Conservation (phyloP, 2,113 vertebrate species). For the Datnioides undecimradiatus region DNA sequence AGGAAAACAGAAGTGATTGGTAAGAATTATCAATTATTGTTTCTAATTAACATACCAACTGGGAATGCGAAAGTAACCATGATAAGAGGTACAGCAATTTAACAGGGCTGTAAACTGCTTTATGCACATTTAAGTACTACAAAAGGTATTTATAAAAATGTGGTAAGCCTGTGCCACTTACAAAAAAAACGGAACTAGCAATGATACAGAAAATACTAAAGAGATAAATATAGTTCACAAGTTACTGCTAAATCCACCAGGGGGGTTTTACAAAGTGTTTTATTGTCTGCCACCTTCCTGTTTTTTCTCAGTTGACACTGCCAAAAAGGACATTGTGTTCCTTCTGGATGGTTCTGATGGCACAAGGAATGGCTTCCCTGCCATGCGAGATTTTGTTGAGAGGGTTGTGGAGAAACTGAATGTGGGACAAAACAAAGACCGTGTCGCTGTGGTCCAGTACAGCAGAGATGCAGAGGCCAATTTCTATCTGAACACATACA, state of each 20-base stretch:
- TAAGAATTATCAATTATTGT: no score
- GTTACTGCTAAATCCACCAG: background rate
- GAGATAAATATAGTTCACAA: no score
- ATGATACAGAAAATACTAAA: no score
- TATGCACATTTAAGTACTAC: no score
- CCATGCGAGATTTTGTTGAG: constrained; percentile 62
- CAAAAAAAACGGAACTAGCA: no score
- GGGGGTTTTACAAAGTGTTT: no score
- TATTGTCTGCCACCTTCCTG: background rate
- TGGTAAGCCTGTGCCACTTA: no score
- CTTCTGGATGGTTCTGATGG: constrained; percentile 90
- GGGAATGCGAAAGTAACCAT: no score
- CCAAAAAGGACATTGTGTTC: constrained; percentile 90
- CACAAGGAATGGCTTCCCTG: constrained; percentile 59
- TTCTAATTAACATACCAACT: no score
- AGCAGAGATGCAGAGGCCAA: constrained; percentile 62
- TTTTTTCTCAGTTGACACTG: constrained; percentile 38
- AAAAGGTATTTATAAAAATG: no score
- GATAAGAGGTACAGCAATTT: no score
- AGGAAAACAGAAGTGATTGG: background rate
- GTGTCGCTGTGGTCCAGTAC: constrained; percentile 71
- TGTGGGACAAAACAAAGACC: constrained; percentile 58
- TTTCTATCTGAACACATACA: constrained; percentile 69
- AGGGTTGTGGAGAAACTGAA: constrained; percentile 61
- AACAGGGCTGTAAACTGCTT: no score